These are phyloP conservation scores for Pardalotus punctatus DNA, from an alignment of 2,113 vertebrate species.

Conservation along the genomic window DNA sequence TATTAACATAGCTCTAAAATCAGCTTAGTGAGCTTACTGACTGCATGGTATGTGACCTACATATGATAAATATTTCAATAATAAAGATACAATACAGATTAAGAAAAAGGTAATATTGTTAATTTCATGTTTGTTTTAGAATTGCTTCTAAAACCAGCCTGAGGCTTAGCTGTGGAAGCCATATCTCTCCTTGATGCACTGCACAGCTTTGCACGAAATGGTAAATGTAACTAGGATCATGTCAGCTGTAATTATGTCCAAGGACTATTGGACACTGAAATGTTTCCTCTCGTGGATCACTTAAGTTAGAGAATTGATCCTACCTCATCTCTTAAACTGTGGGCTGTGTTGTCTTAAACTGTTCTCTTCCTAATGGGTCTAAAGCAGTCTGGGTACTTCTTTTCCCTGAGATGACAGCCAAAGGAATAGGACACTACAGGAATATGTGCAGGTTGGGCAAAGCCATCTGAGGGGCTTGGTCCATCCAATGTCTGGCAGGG, in stretches of 20 bases:
- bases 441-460: neutral
- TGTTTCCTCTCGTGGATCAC: neutral
- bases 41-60: neutral
- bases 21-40: neutral
- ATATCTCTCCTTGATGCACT: neutral
- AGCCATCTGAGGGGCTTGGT: neutral
- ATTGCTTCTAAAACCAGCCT: neutral
- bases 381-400: neutral
- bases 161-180: neutral
- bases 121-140: neutral
- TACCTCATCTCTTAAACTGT: neutral
- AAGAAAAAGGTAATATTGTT: neutral
- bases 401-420: neutral
- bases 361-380: neutral
- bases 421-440: neutral
- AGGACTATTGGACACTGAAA: neutral
- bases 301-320: neutral
- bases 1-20: neutral
- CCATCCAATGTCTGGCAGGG: accelerated
- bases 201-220: neutral
- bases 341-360: neutral
- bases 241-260: neutral
- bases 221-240: neutral
- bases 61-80: neutral
- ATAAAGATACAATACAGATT: neutral